Percentiles rank a stretch among this genome's conserved stretches.
Conservation (phyloP, 1,140 invertebrate genomes). For the Parapsyche elsis region DNA sequence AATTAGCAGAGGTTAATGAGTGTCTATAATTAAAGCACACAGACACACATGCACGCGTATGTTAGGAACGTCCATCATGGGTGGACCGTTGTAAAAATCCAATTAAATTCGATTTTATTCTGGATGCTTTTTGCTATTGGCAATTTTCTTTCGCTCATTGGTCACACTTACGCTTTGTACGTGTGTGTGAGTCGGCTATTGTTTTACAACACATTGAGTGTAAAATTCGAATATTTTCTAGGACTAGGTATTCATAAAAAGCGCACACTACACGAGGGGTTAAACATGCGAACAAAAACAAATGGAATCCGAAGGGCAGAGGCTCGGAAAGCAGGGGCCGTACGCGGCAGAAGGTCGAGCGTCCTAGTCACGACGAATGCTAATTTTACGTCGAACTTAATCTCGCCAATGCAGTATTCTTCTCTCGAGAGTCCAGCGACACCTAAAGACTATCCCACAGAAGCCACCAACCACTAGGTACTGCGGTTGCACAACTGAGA, state of each 20-base stretch:
- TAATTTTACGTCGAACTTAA: slow-evolving; percentile 53
- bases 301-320: slow-evolving; percentile 27
- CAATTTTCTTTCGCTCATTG: not conserved
- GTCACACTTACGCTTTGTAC: too few species aligned
- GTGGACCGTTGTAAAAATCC: slow-evolving; percentile 31
- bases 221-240: too few species aligned
- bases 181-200: too few species aligned
- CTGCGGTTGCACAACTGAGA: slow-evolving; percentile 15
- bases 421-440: slow-evolving; percentile 23
- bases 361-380: slow-evolving; percentile 54
- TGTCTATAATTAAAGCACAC: slow-evolving; percentile 40
- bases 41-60: not conserved
- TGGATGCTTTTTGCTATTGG: slow-evolving; percentile 17
- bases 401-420: slow-evolving; percentile 29
- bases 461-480: not conserved
- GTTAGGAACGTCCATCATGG: not conserved
- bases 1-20: slow-evolving; percentile 47
- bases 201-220: too few species aligned
- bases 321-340: slow-evolving; percentile 39
- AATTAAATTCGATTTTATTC: slow-evolving; percentile 31
- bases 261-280: not conserved
- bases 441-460: slow-evolving; percentile 40
- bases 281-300: slow-evolving; percentile 11
- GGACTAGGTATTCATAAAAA: too few species aligned
- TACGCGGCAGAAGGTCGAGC: slow-evolving; percentile 37